Evolutionary conservation across 1,140 invertebrate genomes (phyloP).

Genomic region (Reticulitermes speratus): DNA sequence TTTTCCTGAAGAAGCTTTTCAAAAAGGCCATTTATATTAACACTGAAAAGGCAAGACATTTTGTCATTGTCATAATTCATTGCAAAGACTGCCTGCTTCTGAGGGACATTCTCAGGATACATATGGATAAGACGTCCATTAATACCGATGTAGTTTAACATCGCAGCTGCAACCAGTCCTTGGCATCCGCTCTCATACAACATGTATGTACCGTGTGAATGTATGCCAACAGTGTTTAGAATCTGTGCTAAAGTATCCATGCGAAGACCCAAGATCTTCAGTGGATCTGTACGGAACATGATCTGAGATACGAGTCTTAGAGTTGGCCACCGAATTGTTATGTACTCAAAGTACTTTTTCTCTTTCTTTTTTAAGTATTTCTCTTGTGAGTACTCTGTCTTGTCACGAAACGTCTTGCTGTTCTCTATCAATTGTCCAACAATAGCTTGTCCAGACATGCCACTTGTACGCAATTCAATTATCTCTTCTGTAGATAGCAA

Average conservation of each 20-base stretch:
- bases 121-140: constrained; percentile 70
- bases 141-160: constrained; percentile 70
- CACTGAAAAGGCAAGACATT: constrained; percentile 61
- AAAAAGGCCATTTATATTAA: constrained; percentile 59
- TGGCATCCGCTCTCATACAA: constrained; percentile 85
- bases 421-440: constrained; percentile 84
- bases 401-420: constrained; percentile 80
- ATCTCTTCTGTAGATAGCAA: constrained; percentile 82
- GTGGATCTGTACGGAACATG: constrained; percentile 71
- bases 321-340: constrained; percentile 73
- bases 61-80: constrained; percentile 74
- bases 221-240: constrained; percentile 76
- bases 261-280: constrained; percentile 76
- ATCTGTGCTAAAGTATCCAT: constrained; percentile 87
- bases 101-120: constrained; percentile 74
- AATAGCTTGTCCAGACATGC: constrained; percentile 76
- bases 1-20: constrained; percentile 24
- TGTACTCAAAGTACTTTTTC: constrained; percentile 81
- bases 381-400: constrained; percentile 90
- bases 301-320: constrained; percentile 74
- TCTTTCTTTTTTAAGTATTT: constrained; percentile 95
- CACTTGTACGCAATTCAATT: constrained; percentile 67
- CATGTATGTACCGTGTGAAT: constrained; percentile 72
- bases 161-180: constrained; percentile 77
- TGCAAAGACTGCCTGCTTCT: constrained; percentile 71